Evolutionary conservation across 35 echinoderm and acorn worm species (phyloP), one percentile per base, ranked within the genome.

Genomic region (Heliocidaris tuberculata): DNA sequence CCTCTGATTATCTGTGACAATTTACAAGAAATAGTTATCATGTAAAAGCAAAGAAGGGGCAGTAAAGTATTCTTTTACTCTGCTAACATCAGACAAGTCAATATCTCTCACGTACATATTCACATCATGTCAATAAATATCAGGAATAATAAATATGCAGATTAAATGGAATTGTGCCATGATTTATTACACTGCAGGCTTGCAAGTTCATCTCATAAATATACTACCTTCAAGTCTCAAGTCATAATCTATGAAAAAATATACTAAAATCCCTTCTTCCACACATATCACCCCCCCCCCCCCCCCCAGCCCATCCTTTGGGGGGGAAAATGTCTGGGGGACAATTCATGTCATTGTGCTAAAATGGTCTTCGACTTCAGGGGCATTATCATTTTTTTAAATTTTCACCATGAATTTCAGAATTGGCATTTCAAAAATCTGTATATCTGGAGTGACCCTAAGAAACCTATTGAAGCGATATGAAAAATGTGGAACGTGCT

Each of bases 71-170:
- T 78, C 65, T 6, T 78, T 27, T 78, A 27, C 65, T 78, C 27
- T 27, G 65, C 65, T 78, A 24, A 19, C 17, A 78, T 6, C 3
- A 7, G 65, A 19, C 65, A 78, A 78, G 65, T n/a, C 8, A 24
- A 78, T n/a, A 24, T 78, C 21, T n/a, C 65, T 21, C 65, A 78
- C 21, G 27, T 78, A 27, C 7, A n/a, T n/a, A 27, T 78, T 78
- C 65, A 78, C 27, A 78, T 78, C 65, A 78, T 78, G 65, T 27
- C 65, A 78, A 78, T 78, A 78, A 78, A 78, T 78, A 78, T 78
- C 65, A 78, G 65, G 65, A 78, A 78, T 78, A 56, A 56, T 56
- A 78, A 78, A 78, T 78, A 78, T n/a, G 21, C 65, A 78, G 65
- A 78, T 29, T 78, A n/a, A 78, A 78, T 78, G 19, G 52, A 78